phyloP scores from a whole-genome alignment of 1,140 invertebrate species.

The Saxidomus purpurata region DNA sequence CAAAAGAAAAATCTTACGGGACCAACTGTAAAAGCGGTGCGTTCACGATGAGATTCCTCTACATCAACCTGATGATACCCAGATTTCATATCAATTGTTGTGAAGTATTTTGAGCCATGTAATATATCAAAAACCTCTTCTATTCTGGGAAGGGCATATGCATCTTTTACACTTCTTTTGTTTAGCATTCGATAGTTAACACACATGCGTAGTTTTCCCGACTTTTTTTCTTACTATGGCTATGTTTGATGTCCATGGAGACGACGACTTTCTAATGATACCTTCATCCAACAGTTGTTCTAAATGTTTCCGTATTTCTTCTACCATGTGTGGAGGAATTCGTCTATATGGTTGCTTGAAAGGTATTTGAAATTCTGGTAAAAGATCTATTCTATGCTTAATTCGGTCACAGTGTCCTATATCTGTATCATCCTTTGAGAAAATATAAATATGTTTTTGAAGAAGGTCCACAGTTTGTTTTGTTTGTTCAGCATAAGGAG shows the following conservation, averaged over 20 bases:
- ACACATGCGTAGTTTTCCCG: conserved; percentile 22
- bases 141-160: conserved; percentile 42
- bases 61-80: no score
- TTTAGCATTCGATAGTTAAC: conserved; percentile 40
- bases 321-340: conserved; percentile 48
- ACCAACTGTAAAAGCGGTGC: no score
- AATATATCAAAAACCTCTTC: conserved; percentile 41
- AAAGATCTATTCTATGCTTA: conserved; percentile 60
- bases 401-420: conserved; percentile 31
- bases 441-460: conserved; percentile 12
- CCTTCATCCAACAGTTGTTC: conserved; percentile 38
- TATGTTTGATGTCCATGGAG: conserved; percentile 50
- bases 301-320: conserved; percentile 49
- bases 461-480: conserved; percentile 1
- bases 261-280: conserved; percentile 54
- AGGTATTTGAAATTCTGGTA: conserved; percentile 21
- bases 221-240: conserved; percentile 37
- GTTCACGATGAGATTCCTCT: no score
- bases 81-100: conserved; percentile 80
- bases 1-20: no score
- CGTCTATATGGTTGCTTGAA: conserved; percentile 53
- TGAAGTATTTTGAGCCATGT: not conserved
- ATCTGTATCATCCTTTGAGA: conserved; percentile 50
- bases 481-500: not conserved
- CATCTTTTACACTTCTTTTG: conserved; percentile 25